Evolutionary conservation across 2,113 vertebrate genomes (phyloP), one percentile per base, ranked within the genome.

Genomic region (Indicator maculatus): DNA sequence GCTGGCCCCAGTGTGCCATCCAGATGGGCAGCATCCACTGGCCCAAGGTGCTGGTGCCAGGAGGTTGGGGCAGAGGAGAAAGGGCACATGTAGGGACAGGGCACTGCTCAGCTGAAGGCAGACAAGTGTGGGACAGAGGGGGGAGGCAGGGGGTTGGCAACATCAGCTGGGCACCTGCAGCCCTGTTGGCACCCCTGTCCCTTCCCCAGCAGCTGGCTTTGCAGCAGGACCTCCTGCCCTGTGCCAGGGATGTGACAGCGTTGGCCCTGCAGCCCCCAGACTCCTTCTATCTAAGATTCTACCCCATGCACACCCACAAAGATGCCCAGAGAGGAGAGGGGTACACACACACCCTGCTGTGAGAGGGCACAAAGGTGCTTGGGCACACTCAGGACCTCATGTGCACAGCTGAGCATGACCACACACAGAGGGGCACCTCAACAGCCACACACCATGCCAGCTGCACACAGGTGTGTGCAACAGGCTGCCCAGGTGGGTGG

Each of bases 241-340:
- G 8, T 74, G 44, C 63, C 59, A 23, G 23, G 39, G 45, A 6
- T n/a, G 38, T 2, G 2, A n/a, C 1, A 30, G 47, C 65, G 41
- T 71, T 14, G 15, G 41, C 12, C 41, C 41, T 44, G 41, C 41
- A 88, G 63, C 31, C 63, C 52, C 55, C 36, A 28, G 1, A 7
- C 13, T 33, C 33, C 47, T 77, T 47, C 3, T 20, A 30, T 53
- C 64, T 33, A 30, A 4, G 3, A n/a, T 33, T 70, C 30, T 72
- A 9, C 24, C 50, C 38, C 0, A 16, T 11, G 33, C 13, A 38
- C 23, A 12, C 26, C 12, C 33, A 11, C 2, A 21, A 5, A 71
- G 27, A 4, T 66, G 27, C 15, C 15, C 74, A 15, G 3, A 1
- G 0, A 58, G 70, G 13, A 61, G 50, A 2, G 0, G 44, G 0